Base-by-base conservation (phyloP, 2,797 vertebrate species). In the Melanotaenia pygmaea region DNA sequence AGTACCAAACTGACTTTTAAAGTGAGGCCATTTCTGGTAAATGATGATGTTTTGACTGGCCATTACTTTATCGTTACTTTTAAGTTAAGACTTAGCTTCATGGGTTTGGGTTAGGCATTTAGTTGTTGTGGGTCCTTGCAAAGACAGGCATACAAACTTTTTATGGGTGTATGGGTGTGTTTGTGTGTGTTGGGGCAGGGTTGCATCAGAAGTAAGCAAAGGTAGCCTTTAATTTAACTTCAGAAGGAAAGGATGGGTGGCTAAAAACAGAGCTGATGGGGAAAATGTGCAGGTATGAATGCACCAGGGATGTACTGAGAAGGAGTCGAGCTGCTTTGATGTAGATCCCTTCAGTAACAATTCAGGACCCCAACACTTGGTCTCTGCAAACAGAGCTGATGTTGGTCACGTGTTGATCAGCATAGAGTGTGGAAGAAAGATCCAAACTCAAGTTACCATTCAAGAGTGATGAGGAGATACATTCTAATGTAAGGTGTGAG, bases 171-270 rank as follows among this genome's bases (percentile, higher is more conserved):
- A 22, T 11, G 20, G 16, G 43, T 45, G 3, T n/a, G 77, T 26
- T 2, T 63, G 65, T 18, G 59, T 40, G 50, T 37, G 22, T 65
- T 0, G 28, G 51, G 20, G 16, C 16, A 43, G 37, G 38, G 50
- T 47, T 45, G 67, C 67, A 26, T 57, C 62, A 83, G 72, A 90
- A 80, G 73, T 79, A 85, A 88, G 83, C 64, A 79, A 87, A 66
- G 74, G 53, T 65, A 64, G 24, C 26, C 24, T 78, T 77, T 60
- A 77, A 64, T 66, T 68, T 26, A 66, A 68, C 64, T 80, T 70
- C 65, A 73, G 54, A 87, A 74, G 61, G 66, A 83, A 80, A 74
- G 73, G 78, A 59, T 69, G 71, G 50, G n/a, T 67, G 32, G 47
- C 20, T 43, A 82, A 56, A 76, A 66, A 69, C 16, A 70, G 66